phyloP scores from a whole-genome alignment of 2,888 invertebrate species.

The Mythimna pallens region DNA sequence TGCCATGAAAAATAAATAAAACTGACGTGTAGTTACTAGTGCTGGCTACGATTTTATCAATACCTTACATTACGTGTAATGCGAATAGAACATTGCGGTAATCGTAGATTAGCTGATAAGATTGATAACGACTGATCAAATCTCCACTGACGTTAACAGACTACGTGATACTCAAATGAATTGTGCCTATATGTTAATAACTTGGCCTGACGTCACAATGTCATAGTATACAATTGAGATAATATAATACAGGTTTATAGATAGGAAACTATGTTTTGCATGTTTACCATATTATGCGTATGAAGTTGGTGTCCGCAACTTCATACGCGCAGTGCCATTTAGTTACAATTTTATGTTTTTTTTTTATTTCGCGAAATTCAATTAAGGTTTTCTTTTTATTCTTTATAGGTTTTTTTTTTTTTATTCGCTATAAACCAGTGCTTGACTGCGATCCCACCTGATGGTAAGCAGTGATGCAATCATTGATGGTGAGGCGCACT shows the following conservation, averaged over 20 bases:
- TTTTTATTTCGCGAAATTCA: no score
- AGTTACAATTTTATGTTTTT: no score
- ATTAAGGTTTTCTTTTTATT: no score
- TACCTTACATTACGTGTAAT: constrained; percentile 43
- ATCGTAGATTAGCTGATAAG: constrained; percentile 71
- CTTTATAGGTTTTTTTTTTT: no score
- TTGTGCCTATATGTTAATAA: constrained; percentile 38
- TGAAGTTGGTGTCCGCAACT: no score
- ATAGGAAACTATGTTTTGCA: constrained; percentile 9
- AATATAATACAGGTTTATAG: neutral
- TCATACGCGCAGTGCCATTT: no score
- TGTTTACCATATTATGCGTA: neutral
- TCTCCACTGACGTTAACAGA: constrained; percentile 57
- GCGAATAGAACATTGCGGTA: constrained; percentile 59
- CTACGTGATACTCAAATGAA: constrained; percentile 38
- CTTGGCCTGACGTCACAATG: constrained; percentile 40
- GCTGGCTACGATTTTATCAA: constrained; percentile 31
- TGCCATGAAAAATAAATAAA: neutral
- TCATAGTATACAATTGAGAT: constrained; percentile 23
- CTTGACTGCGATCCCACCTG: no score
- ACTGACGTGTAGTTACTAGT: constrained; percentile 13
- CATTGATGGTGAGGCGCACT: no score
- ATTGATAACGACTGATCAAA: constrained; percentile 67
- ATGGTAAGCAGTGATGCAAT: no score
- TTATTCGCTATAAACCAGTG: no score